Base-by-base conservation (phyloP, 2,888 invertebrate species). In the Lasioglossum calceatum region DNA sequence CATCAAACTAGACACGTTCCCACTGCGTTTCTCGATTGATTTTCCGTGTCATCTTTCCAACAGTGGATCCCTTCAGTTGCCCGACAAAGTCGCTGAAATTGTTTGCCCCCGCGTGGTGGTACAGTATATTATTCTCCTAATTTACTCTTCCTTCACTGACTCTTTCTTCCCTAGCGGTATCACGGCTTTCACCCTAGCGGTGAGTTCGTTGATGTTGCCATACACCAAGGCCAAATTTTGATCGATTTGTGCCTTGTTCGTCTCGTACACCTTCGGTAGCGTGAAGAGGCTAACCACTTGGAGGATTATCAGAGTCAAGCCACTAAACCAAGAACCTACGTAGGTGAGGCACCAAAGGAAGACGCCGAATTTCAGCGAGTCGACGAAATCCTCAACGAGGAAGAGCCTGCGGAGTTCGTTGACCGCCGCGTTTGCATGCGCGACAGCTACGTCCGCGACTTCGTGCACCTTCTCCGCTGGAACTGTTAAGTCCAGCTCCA, bases 281-380 rank as follows among this genome's bases (percentile, higher is more conserved):
- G 99, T 98, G 97, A 99, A 99, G 92, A 99, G 96, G 92, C 98
- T 98, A 94, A 99, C 97, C 96, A 98, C 98, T 92, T 97, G 98
- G 95, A 99, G 97, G 95, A 99, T 99, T 95, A 99, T 97, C 93
- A 99, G 97, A 92, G 99, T 99, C 97, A 99, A 98, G 96, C 99
- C 99, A 96, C 99, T 99, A 97, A 99, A 99, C 98, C 99, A 99
- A 94, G 99, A 98, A 94, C 99, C 99, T 94, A 99, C 97, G 96
- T 99, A 99, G 87, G 99, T 99, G 96, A 99, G 97, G 94, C 98
- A 98, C 99, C 99, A 99, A 95, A 99, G 97, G 94, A 99, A 96
- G 92, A 99, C 97, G 92, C 98, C 99, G 96, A 99, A 99, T 97
- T 99, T 98, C 94, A 98, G 97, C 91, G 98, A 98, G 96, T 99